Evolutionary conservation across 2,797 vertebrate genomes (phyloP), one percentile per base, ranked within the genome.

Genomic region (Distichodus sexfasciatus): DNA sequence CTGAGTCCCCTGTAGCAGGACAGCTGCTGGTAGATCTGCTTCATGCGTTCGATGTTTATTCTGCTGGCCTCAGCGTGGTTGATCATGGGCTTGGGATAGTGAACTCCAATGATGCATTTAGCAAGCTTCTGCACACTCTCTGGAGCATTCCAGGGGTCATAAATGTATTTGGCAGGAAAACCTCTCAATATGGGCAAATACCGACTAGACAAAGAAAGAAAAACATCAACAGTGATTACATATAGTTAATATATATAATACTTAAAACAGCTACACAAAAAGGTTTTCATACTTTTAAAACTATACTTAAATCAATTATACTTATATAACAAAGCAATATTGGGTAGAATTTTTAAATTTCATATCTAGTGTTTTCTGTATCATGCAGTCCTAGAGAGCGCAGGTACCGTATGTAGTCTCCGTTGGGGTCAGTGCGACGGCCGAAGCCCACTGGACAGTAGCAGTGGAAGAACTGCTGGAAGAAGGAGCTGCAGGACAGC

Each of bases 401-500:
- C 11, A 21, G 4, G 8, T 77, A 97, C 96, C 96, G 87, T 87
- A 98, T 96, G 76, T 92, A 98, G 85, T 98, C 96, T 17, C 95
- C 95, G 26, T 94, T 96, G 70, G 95, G 94, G 76, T 98, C 96
- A 0, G 94, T 94, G 81, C 94, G 93, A 70, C 92, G 90, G 58
- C 95, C 94, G 81, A 98, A 97, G 69, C 94, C 94, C 77, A 97
- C 94, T 0, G 96, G 96, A 78, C 96, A 98, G 79, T 97, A 98
- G 85, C 94, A 96, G 78, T 96, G 94, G 87, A 98, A 98, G 83
- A 98, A 97, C 76, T 97, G 94, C 75, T 97, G 95, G 81, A 97
- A 98, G 85, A 98, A 98, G 7, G 95, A 97, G 71, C 95, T 98
- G 81, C 95, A 98, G 17, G 96, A 98, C 0, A 98, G 90, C 95